These are phyloP conservation scores for Chrysomallon squamiferum DNA, from an alignment of 1,140 invertebrate genomes.

Conservation along the genomic window DNA sequence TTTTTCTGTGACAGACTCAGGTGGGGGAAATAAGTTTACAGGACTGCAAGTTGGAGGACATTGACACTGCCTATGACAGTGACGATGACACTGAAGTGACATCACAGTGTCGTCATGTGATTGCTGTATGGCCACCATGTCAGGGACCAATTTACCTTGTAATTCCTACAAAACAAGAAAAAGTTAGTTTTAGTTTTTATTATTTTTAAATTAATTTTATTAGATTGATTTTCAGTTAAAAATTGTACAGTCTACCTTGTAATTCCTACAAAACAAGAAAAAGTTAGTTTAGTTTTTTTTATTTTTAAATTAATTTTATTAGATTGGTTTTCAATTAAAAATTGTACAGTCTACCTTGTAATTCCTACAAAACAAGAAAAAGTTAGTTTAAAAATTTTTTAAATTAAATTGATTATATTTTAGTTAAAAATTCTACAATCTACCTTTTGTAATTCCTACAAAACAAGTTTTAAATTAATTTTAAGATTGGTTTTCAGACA, in stretches of 20 bases:
- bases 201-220: no score
- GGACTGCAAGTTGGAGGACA: conserved; percentile 90
- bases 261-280: conserved; percentile 84
- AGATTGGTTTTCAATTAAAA: no score
- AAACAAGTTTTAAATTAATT: conserved; percentile 78
- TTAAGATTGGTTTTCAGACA: no score
- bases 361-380: conserved; percentile 85
- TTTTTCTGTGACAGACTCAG: conserved; percentile 74
- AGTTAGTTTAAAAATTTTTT: no score
- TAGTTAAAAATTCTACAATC: no score
- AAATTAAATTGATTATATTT: no score
- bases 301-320: no score
- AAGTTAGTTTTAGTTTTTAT: conserved; percentile 61
- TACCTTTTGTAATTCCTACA: conserved; percentile 87
- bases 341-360: conserved; percentile 90
- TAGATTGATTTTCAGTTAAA: no score
- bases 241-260: conserved; percentile 92
- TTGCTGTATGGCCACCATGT: conserved; percentile 88
- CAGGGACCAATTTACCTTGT: conserved; percentile 91
- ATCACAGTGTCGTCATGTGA: conserved; percentile 75
- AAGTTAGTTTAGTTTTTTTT: conserved; percentile 62
- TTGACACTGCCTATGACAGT: conserved; percentile 86
- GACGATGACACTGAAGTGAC: conserved; percentile 69
- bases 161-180: conserved; percentile 84
- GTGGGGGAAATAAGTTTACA: conserved; percentile 95